Conservation (phyloP, 2,888 invertebrate species). For the Digitonthophagus gazella region DNA sequence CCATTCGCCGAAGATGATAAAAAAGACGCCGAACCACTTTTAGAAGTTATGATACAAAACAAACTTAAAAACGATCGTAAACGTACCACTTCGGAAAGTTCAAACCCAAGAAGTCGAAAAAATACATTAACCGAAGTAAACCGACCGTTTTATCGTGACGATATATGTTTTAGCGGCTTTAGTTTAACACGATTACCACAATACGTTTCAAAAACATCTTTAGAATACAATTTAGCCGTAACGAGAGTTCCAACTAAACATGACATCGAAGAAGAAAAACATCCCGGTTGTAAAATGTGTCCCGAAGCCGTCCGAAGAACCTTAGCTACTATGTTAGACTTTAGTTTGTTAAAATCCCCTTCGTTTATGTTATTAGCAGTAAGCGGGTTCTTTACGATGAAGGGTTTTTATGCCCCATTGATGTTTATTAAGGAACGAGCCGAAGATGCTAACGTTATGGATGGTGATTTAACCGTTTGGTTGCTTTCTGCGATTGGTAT, state of each 20-base stretch:
- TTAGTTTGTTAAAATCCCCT: conserved; percentile 74
- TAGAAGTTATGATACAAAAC: conserved; percentile 30
- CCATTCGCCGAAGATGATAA: conserved; percentile 42
- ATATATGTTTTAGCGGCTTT: conserved; percentile 81
- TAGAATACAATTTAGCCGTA: conserved; percentile 74
- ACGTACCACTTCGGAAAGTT: conserved; percentile 40
- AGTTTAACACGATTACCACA: conserved; percentile 58
- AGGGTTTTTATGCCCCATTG: conserved; percentile 90
- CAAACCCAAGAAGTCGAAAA: conserved; percentile 34
- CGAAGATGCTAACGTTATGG: conserved; percentile 58
- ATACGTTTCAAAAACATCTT: conserved; percentile 21
- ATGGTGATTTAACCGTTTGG: conserved; percentile 65
- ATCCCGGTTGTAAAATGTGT: conserved; percentile 68
- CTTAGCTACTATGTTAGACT: conserved; percentile 78
- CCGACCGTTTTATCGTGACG: conserved; percentile 79
- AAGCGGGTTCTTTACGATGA: conserved; percentile 85
- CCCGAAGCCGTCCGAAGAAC: conserved; percentile 72
- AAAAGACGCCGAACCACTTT: conserved; percentile 31
- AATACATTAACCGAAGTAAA: conserved; percentile 66
- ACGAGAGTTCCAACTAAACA: conserved; percentile 72
- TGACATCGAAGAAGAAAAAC: conserved; percentile 64
- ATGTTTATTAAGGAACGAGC: conserved; percentile 69
- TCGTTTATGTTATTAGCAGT: conserved; percentile 80
- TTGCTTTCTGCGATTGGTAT: conserved; percentile 82
- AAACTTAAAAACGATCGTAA: conserved; percentile 33